phyloP scores from a whole-genome alignment of 2,113 vertebrate genomes.

The Takifugu bimaculatus region DNA sequence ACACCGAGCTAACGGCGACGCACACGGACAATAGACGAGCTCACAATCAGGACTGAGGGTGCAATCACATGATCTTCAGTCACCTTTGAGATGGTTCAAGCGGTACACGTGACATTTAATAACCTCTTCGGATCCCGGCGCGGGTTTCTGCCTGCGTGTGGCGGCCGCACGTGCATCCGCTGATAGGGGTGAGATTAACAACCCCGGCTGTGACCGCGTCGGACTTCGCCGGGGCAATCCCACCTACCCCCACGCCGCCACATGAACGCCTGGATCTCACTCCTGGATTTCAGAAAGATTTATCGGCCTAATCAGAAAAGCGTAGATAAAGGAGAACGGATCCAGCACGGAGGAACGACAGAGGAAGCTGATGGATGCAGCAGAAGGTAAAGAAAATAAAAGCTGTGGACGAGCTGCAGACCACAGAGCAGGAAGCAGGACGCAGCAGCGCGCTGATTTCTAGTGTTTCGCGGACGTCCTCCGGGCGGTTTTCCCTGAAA shows the following conservation, averaged over 20 bases:
- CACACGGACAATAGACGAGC: too few relatives aligned
- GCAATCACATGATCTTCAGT: too few relatives aligned
- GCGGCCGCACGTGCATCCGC: neutral
- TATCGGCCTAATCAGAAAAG: neutral
- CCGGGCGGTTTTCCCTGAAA: too few relatives aligned
- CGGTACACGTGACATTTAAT: neutral
- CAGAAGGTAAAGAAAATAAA: neutral
- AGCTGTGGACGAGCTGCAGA: too few relatives aligned
- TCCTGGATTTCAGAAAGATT: neutral
- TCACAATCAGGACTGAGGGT: too few relatives aligned
- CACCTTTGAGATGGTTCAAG: neutral
- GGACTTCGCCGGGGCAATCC: neutral
- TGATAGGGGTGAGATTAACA: conserved; percentile 22
- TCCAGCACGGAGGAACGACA: neutral
- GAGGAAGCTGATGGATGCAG: neutral
- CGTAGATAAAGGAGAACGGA: neutral
- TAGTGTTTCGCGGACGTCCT: too few relatives aligned
- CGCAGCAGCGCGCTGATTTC: too few relatives aligned
- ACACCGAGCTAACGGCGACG: too few relatives aligned
- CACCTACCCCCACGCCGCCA: neutral
- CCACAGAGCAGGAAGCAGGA: too few relatives aligned
- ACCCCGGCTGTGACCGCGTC: conserved; percentile 17
- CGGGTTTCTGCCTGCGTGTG: neutral
- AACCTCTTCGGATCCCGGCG: neutral
- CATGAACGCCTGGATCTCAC: neutral